These are phyloP conservation scores for Phylloscopus whistleri DNA, from an alignment of 2,113 vertebrate species.

Conservation along the genomic window DNA sequence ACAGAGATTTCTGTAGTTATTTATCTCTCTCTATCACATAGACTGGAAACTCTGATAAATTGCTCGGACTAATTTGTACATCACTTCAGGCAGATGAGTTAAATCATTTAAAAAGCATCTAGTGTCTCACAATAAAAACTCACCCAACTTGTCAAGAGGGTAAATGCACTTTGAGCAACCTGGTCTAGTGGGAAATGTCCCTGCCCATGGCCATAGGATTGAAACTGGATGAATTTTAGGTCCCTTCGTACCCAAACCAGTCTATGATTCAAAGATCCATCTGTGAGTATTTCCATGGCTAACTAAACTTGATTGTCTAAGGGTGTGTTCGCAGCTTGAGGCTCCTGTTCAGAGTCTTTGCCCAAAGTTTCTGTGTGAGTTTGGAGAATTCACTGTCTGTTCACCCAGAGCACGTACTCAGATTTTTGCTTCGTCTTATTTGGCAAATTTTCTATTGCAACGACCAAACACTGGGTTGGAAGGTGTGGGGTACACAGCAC, in stretches of 20 bases:
- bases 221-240: not conserved
- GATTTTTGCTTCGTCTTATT: not conserved
- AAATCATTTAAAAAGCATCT: not conserved
- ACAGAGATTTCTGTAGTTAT: not conserved
- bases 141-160: not conserved
- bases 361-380: not conserved
- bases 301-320: not conserved
- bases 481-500: accelerated
- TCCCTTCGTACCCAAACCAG: not conserved
- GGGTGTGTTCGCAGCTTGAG: not conserved
- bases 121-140: not conserved
- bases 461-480: not conserved
- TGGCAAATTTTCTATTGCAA: not conserved
- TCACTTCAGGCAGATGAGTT: not conserved
- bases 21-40: not conserved
- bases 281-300: not conserved
- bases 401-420: not conserved
- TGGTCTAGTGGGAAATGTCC: not conserved
- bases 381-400: not conserved
- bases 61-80: not conserved
- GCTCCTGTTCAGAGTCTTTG: not conserved
- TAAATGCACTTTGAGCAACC: not conserved
- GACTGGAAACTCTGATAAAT: not conserved
- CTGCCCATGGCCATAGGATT: not conserved
- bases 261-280: not conserved